Evolutionary conservation across 2,888 invertebrate genomes (phyloP).

Genomic region (Neria commutata): DNA sequence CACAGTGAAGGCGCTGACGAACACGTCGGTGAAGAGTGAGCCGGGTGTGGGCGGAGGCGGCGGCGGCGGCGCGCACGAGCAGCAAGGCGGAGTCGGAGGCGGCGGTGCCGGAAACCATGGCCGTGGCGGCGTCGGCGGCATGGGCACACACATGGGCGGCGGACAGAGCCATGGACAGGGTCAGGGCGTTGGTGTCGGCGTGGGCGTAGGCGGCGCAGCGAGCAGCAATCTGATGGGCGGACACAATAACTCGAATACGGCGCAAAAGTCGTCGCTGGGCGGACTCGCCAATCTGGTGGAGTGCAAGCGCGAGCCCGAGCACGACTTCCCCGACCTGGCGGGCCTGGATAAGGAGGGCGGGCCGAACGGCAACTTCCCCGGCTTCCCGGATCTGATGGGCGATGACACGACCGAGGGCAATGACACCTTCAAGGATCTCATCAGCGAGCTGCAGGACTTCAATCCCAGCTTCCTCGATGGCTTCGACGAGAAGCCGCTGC

Average conservation of each 20-base stretch:
- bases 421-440: conserved; percentile 83
- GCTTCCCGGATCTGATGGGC: conserved; percentile 80
- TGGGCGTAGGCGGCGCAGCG: conserved; percentile 35
- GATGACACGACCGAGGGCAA: conserved; percentile 83
- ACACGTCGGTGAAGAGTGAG: conserved; percentile 65
- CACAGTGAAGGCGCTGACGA: conserved; percentile 82
- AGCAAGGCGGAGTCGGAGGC: conserved; percentile 21
- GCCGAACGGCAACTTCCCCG: conserved; percentile 75
- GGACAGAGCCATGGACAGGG: conserved; percentile 41
- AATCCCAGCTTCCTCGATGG: conserved; percentile 81
- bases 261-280: conserved; percentile 59
- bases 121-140: conserved; percentile 43
- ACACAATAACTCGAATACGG: conserved; percentile 61
- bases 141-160: conserved; percentile 30
- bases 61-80: conserved; percentile 37
- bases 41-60: conserved; percentile 53
- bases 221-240: conserved; percentile 55
- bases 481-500: conserved; percentile 68
- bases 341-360: conserved; percentile 85
- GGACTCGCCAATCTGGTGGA: conserved; percentile 74
- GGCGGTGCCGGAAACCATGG: conserved; percentile 33
- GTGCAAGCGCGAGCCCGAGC: conserved; percentile 83
- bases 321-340: conserved; percentile 85
- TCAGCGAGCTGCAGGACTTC: conserved; percentile 84
- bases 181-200: conserved; percentile 41